A percentile compares a stretch with the other conserved stretches of the same genome.
Conservation (phyloP, 2,797 vertebrate genomes). For the Gymnodraco acuticeps region DNA sequence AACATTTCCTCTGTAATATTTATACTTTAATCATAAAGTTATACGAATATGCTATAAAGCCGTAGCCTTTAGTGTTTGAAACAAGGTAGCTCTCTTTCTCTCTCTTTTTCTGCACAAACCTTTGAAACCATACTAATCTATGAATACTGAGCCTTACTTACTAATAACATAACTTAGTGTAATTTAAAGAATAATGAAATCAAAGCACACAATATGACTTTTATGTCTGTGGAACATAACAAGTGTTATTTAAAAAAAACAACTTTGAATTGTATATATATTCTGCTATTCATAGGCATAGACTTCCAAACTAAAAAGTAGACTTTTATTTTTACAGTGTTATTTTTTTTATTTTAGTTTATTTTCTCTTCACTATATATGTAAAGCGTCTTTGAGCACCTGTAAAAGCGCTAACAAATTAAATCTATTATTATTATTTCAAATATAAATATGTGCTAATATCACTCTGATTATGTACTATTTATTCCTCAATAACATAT, state of each 20-base stretch:
- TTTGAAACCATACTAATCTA: not conserved
- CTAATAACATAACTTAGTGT: not conserved
- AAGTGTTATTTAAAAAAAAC: too few species aligned
- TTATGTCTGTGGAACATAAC: not conserved
- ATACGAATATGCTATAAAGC: not conserved
- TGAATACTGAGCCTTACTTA: not conserved
- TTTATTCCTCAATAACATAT: too few species aligned
- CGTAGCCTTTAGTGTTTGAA: not conserved
- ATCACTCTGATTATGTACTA: not conserved
- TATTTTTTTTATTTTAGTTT: too few species aligned
- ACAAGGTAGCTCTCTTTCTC: not conserved
- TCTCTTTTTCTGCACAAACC: not conserved
- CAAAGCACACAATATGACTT: not conserved
- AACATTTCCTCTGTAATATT: not conserved
- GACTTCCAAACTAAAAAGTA: not conserved
- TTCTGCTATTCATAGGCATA: not conserved
- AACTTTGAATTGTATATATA: not conserved
- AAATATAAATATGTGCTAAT: not conserved
- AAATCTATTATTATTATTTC: too few species aligned
- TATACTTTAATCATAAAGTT: not conserved
- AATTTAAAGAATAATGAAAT: not conserved
- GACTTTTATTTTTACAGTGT: not conserved
- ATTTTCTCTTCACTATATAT: too few species aligned
- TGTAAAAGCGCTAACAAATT: too few species aligned
- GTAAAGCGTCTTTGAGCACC: too few species aligned